Percentiles rank a stretch among this genome's conserved stretches.
phyloP scores from a whole-genome alignment of 2,888 invertebrate genomes.

The Cactoblastis cactorum region DNA sequence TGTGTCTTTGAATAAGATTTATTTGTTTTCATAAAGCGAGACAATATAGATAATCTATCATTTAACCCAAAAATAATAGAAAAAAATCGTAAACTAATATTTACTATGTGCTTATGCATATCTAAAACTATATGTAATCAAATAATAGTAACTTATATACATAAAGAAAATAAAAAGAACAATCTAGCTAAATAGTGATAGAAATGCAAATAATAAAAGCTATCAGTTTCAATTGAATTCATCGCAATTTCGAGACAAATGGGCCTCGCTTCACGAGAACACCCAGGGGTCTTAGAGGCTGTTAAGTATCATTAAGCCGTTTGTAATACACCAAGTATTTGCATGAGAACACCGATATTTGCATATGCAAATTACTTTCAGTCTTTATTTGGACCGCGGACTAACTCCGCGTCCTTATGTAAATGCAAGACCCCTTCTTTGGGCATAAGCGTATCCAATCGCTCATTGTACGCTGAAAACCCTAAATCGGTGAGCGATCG shows the following conservation, averaged over 20 bases:
- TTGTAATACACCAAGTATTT: slow-evolving; percentile 74
- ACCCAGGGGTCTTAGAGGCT: slow-evolving; percentile 50
- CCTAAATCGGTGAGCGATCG: slow-evolving; percentile 34
- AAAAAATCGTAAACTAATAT: too few species aligned
- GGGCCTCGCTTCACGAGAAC: slow-evolving; percentile 32
- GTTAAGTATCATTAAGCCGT: slow-evolving; percentile 68
- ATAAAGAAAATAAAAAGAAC: not conserved
- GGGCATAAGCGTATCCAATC: slow-evolving; percentile 43
- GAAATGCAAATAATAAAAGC: not conserved
- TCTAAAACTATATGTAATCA: not conserved
- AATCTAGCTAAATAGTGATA: slow-evolving; percentile 10
- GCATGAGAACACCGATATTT: slow-evolving; percentile 73
- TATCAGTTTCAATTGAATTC: slow-evolving; percentile 19
- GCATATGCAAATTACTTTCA: slow-evolving; percentile 75
- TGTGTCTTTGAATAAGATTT: too few species aligned
- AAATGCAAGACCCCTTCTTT: slow-evolving; percentile 48
- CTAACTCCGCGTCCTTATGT: slow-evolving; percentile 62
- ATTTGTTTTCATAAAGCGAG: too few species aligned
- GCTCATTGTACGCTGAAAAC: slow-evolving; percentile 39
- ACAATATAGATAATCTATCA: too few species aligned
- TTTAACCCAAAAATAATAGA: too few species aligned
- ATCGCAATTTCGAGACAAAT: slow-evolving; percentile 46
- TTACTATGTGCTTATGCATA: too few species aligned
- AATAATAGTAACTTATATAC: not conserved
- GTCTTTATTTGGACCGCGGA: slow-evolving; percentile 71